Conservation (phyloP, 2,888 invertebrate genomes). For the Drosophila kambysellisi region DNA sequence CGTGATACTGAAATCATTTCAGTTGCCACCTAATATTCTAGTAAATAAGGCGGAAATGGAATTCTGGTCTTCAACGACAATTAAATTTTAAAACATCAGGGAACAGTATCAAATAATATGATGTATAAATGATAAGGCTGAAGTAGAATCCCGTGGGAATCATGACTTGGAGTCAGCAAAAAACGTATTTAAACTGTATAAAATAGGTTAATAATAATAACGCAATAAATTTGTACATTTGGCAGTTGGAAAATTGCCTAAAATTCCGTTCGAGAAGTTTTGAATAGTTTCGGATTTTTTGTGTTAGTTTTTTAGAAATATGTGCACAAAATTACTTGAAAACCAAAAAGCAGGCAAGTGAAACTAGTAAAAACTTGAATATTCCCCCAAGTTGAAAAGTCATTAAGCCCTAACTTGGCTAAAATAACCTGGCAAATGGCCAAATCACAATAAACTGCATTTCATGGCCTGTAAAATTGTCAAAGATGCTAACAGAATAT, state of each 20-base stretch:
- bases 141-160: not conserved
- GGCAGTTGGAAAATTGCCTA: not conserved
- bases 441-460: not conserved
- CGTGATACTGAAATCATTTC: conserved; percentile 25
- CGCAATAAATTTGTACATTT: not conserved
- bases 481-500: not conserved
- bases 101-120: not conserved
- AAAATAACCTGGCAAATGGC: not conserved
- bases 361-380: not conserved
- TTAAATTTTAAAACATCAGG: not conserved
- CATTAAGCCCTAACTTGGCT: not conserved
- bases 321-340: not conserved
- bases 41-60: conserved; percentile 25
- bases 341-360: not conserved
- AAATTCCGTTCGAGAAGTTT: not conserved
- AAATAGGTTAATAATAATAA: not conserved
- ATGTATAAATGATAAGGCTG: not conserved
- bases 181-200: not conserved
- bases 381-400: not conserved
- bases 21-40: conserved; percentile 5
- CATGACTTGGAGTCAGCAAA: not conserved
- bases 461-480: conserved; percentile 3
- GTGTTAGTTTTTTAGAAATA: not conserved
- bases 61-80: conserved; percentile 9
- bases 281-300: too few relatives aligned